A percentile compares a stretch with the other conserved stretches of the same genome.
Conservation (phyloP, 2,888 invertebrate genomes). For the Balanococcus diminutus region DNA sequence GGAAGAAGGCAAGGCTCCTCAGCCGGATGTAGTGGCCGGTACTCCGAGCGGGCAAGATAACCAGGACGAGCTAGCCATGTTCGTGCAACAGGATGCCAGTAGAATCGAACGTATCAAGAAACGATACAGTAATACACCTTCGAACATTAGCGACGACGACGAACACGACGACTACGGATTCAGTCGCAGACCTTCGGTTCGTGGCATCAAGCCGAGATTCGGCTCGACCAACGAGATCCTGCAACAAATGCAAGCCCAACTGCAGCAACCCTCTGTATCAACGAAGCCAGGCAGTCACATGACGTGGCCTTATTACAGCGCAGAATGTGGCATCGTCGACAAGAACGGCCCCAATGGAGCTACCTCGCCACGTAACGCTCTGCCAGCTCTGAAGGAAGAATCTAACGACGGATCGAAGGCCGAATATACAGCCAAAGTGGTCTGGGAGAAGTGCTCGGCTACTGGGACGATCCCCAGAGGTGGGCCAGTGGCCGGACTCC, state of each 20-base stretch:
- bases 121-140: constrained; percentile 65
- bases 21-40: constrained; percentile 79
- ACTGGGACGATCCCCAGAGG: not conserved
- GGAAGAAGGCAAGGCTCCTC: constrained; percentile 55
- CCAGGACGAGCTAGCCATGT: constrained; percentile 77
- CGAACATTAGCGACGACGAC: constrained; percentile 66
- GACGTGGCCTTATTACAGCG: constrained; percentile 72
- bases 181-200: constrained; percentile 84
- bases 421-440: constrained; percentile 48
- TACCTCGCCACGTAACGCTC: constrained; percentile 45
- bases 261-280: constrained; percentile 59
- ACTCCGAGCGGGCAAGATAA: constrained; percentile 62
- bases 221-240: constrained; percentile 80
- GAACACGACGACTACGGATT: constrained; percentile 91
- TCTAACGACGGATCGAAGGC: not conserved
- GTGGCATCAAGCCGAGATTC: constrained; percentile 86
- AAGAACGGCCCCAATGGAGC: constrained; percentile 45
- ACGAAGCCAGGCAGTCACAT: constrained; percentile 61
- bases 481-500: not conserved
- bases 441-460: constrained; percentile 42
- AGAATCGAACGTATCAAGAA: constrained; percentile 82
- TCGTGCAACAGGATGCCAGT: constrained; percentile 82
- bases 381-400: constrained; percentile 20
- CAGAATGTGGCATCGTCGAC: constrained; percentile 47
- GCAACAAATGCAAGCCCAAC: constrained; percentile 71